phyloP scores from a whole-genome alignment of 2,113 vertebrate genomes.

The Burhinus oedicnemus region DNA sequence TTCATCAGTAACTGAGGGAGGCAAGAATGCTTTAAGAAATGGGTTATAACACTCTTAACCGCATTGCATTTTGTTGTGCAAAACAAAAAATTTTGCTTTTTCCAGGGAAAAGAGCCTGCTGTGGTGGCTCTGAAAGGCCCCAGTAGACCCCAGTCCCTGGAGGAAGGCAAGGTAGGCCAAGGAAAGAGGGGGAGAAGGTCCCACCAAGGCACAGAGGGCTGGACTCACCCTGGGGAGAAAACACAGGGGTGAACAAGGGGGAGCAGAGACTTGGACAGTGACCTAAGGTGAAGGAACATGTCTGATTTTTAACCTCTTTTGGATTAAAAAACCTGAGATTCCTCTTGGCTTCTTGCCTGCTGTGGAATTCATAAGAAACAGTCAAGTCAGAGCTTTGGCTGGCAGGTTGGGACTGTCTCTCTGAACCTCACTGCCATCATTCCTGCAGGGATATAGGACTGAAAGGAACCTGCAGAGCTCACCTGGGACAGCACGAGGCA shows the following conservation, averaged over 20 bases:
- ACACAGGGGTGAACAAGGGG: neutral
- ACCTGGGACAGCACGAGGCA: neutral
- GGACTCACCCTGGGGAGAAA: neutral
- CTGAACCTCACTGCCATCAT: neutral
- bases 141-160: neutral
- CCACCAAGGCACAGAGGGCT: neutral
- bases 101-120: slow-evolving; percentile 3
- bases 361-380: neutral
- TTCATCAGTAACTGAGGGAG: neutral
- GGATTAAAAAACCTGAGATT: neutral
- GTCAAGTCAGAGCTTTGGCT: neutral
- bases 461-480: neutral
- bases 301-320: neutral
- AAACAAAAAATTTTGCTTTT: slow-evolving; percentile 12
- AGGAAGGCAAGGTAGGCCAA: slow-evolving; percentile 6
- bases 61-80: neutral
- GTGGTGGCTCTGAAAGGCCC: slow-evolving; percentile 9
- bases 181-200: neutral
- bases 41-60: neutral
- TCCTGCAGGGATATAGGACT: neutral
- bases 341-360: neutral
- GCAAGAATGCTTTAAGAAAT: neutral
- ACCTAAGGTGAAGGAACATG: neutral
- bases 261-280: neutral
- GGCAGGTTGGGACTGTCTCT: neutral